Evolutionary conservation across 2,113 vertebrate genomes (phyloP).

Genomic region (Pongo pygmaeus): DNA sequence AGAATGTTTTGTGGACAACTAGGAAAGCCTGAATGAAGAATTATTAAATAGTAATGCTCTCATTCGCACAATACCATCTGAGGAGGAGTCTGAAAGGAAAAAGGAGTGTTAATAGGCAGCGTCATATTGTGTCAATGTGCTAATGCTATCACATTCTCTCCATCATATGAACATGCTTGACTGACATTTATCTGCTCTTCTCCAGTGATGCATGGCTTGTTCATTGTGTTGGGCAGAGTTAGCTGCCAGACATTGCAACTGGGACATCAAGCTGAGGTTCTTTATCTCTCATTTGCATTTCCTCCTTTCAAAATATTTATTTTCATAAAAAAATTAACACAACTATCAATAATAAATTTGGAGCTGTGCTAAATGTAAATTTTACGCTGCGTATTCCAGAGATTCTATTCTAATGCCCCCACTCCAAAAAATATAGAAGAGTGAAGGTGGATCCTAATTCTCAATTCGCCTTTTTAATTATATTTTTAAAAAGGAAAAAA

Average conservation of each 20-base stretch:
- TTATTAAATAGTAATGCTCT: background rate
- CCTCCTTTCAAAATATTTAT: conserved; percentile 67
- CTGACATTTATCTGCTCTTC: conserved; percentile 79
- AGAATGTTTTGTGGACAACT: background rate
- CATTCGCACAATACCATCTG: background rate
- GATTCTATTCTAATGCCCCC: background rate
- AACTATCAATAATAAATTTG: conserved; percentile 32
- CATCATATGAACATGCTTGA: conserved; percentile 74
- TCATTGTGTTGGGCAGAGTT: conserved; percentile 78
- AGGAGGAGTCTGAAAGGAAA: background rate
- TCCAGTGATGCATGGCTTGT: conserved; percentile 77
- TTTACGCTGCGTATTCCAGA: background rate
- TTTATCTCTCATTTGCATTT: conserved; percentile 79
- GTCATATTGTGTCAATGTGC: background rate
- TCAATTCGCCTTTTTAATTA: background rate
- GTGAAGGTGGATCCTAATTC: background rate
- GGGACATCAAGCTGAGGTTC: conserved; percentile 72
- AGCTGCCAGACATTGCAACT: conserved; percentile 77
- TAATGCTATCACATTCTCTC: conserved; percentile 78
- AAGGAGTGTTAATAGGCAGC: background rate
- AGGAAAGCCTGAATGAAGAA: background rate
- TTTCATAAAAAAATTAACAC: conserved; percentile 70
- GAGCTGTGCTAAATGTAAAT: background rate
- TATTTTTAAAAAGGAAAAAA: conserved; percentile 32
- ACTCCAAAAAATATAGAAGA: background rate